Evolutionary conservation across 1,140 invertebrate species (phyloP), one percentile per base, ranked within the genome.

Genomic region (Laodelphax striatellus): DNA sequence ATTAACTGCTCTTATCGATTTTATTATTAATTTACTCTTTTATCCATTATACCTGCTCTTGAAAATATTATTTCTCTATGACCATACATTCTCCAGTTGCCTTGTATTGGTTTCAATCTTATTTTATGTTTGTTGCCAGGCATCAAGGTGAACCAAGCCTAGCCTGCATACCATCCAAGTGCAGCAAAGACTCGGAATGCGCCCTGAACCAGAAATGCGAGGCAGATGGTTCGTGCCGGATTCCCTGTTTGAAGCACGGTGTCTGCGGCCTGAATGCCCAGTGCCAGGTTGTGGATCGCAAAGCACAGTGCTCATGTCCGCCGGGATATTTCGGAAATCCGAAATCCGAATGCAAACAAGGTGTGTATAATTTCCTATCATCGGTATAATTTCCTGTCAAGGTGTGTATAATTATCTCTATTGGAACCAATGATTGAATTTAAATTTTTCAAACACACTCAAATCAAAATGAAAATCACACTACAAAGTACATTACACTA

Each of bases 251-350:
- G 21, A 82, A 87, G 65, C 76, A 81, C 50, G 81, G 80, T 11
- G 80, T 81, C 2, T 95, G 92, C 68, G 92, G 91, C 10, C 72
- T 80, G 13, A 93, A 94, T 73, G 90, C 91, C 0, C 86, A 92
- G 64, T 95, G 92, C 68, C 80, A 84, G n/a, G 84, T 91, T 1
- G 76, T 87, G 3, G 80, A 87, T 58, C 79, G 87, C 64, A 76
- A 79, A 63, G 82, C 89, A 0, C 82, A 88, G 64, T 94, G 92
- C 72, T 83, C 85, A 0, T 95, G 92, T 71, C 88, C 90, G 14
- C 85, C 87, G 11, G 87, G 88, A 59, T 91, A 88, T 69, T 80
- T 85, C 64, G 92, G 91, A 58, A 92, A 93, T 75, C 86, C 91
- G 0, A 75, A 79, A 57, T 73, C 85, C 9, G 87, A 89, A 71